Base-by-base conservation (phyloP, 1,140 invertebrate genomes). In the Drosophila nikananu region DNA sequence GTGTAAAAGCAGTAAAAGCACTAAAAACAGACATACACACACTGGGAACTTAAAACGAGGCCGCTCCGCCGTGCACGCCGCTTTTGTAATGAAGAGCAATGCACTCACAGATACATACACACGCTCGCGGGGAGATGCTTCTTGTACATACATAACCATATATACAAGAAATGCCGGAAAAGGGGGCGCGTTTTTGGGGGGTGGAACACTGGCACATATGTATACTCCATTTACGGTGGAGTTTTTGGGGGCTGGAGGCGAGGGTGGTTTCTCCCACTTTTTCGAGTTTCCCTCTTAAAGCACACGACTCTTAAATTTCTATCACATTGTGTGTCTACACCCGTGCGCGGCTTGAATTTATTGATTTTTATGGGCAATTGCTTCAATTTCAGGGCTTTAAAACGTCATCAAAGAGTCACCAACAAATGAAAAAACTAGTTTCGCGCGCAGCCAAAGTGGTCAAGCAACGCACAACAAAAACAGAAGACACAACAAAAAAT, bases 81-180 rank as follows among this genome's bases (percentile, higher is more conserved):
- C 83, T 83, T 89, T 87, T 70, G 63, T 54, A 89, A 87, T 81
- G 80, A 71, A 54, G 57, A 83, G 80, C 83, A 87, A 87, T 87
- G 84, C 84, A 87, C 84, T 87, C 80, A 64, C 60, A 77, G 73
- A 66, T 72, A 77, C 44, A 68, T 62, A 78, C 65, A 75, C 41
- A 44, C 57, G 66, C 32, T 65, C 58, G 63, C 73, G 79, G 71
- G 51, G 76, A 74, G 64, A 80, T 75, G 70, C 52, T 80, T 63
- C n/a, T 60, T 61, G 39, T 35, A 51, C 21, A 37, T 55, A 35
- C 21, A 49, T 10, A 13, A 55, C 32, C 17, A 32, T 57, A 61
- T 58, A n/a, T 59, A 66, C 58, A 52, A 15, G 57, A 86, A 80
- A 87, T 68, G 83, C 83, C 84, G 84, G 72, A 87, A 80, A 86